Percentiles rank a stretch among this genome's conserved stretches.
Evolutionary conservation across 2,888 invertebrate genomes (phyloP).

Genomic region (Coleophora flavipennella): DNA sequence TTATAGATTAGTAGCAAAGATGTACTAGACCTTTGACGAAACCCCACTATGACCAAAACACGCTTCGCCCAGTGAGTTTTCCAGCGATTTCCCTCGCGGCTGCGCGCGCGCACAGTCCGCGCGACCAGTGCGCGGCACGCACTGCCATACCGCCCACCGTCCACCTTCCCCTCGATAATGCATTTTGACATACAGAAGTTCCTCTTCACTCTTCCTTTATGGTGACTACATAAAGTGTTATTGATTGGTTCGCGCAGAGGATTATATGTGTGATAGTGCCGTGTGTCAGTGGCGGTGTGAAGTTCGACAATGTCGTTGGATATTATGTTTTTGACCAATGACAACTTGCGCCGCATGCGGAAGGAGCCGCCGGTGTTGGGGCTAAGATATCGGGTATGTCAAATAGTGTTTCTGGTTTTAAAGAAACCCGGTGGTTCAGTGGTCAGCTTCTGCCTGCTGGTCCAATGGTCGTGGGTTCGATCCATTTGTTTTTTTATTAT

Average conservation of each 20-base stretch:
- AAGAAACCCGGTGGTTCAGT: too few relatives aligned
- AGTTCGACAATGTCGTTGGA: conserved; percentile 52
- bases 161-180: conserved; percentile 44
- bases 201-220: conserved; percentile 38
- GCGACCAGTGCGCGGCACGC: conserved; percentile 40
- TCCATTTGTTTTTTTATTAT: too few relatives aligned
- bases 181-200: conserved; percentile 60
- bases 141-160: conserved; percentile 25
- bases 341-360: conserved; percentile 63
- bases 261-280: conserved; percentile 36
- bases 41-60: too few relatives aligned
- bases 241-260: conserved; percentile 25
- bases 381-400: conserved; percentile 62
- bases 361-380: conserved; percentile 62
- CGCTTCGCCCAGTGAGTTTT: conserved; percentile 28
- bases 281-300: conserved; percentile 27
- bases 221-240: conserved; percentile 38
- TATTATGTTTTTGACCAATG: conserved; percentile 70
- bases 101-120: conserved; percentile 34
- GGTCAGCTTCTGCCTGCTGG: too few relatives aligned
- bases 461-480: too few relatives aligned
- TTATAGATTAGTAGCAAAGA: too few relatives aligned
- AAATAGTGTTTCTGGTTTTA: too few relatives aligned
- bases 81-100: conserved; percentile 55
- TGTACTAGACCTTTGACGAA: too few relatives aligned